phyloP scores from a whole-genome alignment of 2,113 vertebrate species.

The Sorex fumeus region DNA sequence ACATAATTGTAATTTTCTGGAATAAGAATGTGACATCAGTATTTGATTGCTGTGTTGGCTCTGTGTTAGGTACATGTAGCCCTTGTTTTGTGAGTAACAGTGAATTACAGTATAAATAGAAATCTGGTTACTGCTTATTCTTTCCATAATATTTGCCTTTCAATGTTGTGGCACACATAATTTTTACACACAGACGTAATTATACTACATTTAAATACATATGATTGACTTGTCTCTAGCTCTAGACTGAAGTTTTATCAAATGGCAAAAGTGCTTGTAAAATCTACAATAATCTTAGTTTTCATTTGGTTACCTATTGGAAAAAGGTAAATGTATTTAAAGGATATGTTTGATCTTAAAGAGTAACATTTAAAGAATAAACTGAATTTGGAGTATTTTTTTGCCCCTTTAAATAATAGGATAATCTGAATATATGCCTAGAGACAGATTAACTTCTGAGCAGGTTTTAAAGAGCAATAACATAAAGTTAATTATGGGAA shows the following conservation, averaged over 20 bases:
- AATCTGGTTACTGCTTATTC: neutral
- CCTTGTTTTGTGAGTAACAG: conserved; percentile 12
- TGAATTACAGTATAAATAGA: neutral
- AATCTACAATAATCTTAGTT: conserved; percentile 18
- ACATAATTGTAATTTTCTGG: conserved; percentile 19
- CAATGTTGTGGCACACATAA: neutral
- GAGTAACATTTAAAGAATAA: neutral
- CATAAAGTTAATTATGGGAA: conserved; percentile 72
- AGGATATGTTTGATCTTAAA: neutral
- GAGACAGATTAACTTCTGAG: conserved; percentile 57
- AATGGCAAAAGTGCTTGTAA: conserved; percentile 34
- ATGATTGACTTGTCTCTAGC: conserved; percentile 12
- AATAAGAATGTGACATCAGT: conserved; percentile 39
- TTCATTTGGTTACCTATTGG: neutral
- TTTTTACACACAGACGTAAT: neutral
- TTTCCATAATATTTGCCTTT: neutral
- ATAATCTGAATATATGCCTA: conserved; percentile 58
- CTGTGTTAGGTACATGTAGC: neutral
- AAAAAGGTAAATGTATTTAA: neutral
- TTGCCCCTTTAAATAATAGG: conserved; percentile 34
- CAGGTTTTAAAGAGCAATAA: conserved; percentile 69
- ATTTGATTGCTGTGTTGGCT: conserved; percentile 56
- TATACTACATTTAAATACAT: conserved; percentile 48
- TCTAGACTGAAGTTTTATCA: conserved; percentile 33
- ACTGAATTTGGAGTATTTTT: conserved; percentile 28